Evolutionary conservation across 2,797 vertebrate species (phyloP).

Genomic region (Hippoglossus hippoglossus): DNA sequence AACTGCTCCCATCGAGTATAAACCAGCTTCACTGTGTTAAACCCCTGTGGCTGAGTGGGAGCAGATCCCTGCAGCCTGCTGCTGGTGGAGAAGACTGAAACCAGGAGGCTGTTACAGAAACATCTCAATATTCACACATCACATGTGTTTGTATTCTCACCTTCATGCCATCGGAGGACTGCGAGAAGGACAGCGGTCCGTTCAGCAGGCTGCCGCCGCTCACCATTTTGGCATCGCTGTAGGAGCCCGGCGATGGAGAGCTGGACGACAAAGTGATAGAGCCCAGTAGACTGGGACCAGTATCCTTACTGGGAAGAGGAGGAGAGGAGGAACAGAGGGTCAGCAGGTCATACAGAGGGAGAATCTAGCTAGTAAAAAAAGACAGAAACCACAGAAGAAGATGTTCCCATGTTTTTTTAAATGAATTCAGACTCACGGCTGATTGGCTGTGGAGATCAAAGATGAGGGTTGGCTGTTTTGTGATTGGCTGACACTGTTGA

Average conservation of each 20-base stretch:
- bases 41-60: too few species aligned
- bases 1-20: too few species aligned
- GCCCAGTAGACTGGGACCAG: conserved; percentile 85
- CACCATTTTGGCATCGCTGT: conserved; percentile 86
- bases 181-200: conserved; percentile 87
- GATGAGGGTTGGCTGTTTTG: conserved; percentile 83
- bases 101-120: too few species aligned
- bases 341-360: not conserved
- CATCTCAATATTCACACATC: too few species aligned
- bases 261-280: conserved; percentile 83
- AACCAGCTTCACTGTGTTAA: too few species aligned
- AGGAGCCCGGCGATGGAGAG: conserved; percentile 86
- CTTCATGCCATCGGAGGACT: conserved; percentile 86
- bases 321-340: not conserved
- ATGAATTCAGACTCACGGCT: conserved; percentile 84
- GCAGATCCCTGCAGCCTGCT: too few species aligned
- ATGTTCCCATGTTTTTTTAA: not conserved
- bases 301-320: conserved; percentile 80
- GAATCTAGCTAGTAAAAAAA: too few species aligned
- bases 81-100: too few species aligned
- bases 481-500: conserved; percentile 83
- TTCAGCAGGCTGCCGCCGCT: conserved; percentile 84
- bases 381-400: too few species aligned
- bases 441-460: conserved; percentile 86
- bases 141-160: conserved; percentile 68